A percentile compares a stretch with the other conserved stretches of the same genome.
Conservation (phyloP, 2,797 vertebrate species). For the Spheniscus humboldti region DNA sequence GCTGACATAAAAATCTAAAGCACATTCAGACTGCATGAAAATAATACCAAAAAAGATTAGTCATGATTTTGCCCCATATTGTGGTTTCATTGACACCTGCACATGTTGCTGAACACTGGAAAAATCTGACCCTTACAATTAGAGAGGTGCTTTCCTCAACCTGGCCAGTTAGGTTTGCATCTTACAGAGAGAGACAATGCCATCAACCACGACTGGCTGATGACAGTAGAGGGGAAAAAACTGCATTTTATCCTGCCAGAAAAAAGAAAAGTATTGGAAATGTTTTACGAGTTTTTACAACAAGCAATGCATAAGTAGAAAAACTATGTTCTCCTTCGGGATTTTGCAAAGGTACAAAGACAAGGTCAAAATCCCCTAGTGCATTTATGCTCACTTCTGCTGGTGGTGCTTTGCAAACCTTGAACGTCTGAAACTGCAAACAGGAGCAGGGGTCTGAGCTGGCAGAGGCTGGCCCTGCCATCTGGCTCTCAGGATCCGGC, state of each 20-base stretch:
- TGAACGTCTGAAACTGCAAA: neutral
- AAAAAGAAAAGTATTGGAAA: neutral
- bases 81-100: neutral
- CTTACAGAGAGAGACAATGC: neutral
- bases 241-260: neutral
- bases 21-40: neutral
- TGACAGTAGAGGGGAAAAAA: neutral
- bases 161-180: neutral
- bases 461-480: neutral
- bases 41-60: neutral
- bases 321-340: neutral
- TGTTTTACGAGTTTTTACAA: neutral
- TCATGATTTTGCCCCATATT: neutral
- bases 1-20: neutral
- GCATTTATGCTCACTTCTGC: neutral
- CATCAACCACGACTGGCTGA: accelerated
- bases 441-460: neutral
- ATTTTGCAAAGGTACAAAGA: neutral
- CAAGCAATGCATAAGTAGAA: neutral
- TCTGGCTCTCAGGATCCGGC: neutral
- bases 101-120: too few species aligned
- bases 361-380: neutral
- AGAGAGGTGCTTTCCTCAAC: neutral
- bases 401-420: neutral
- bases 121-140: neutral